Base-by-base conservation (phyloP, 2,113 vertebrate species). In the Ibidorhyncha struthersii region DNA sequence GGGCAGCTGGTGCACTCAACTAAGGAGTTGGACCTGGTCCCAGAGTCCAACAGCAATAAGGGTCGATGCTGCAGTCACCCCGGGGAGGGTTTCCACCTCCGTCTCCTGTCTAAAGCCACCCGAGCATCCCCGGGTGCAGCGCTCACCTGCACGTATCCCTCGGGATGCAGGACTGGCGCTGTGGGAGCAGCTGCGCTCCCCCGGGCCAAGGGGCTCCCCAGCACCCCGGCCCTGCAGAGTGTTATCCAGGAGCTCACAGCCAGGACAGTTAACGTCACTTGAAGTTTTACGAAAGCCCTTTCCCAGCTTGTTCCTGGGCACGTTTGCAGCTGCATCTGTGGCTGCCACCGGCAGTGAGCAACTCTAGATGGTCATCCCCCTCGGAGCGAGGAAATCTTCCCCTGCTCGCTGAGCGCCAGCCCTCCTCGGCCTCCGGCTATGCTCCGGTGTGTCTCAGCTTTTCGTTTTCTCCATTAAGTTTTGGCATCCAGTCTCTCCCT, bases 31-130 rank as follows among this genome's bases (percentile, higher is more conserved):
- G 40, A 45, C 10, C 10, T 52, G 32, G 41, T 76, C 18, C 10
- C 20, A 47, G 49, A 22, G 41, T 22, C 81, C 61, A 63, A 9
- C 53, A 85, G 55, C 67, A 38, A 43, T n/a, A 29, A 2, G 11
- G 55, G 17, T 22, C 1, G 1, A 8, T 62, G 34, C 32, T 22
- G 41, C 3, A 1, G 20, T 74, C 3, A 1, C 18, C 6, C 20
- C 18, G 26, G 20, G 58, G 20, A 67, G 56, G 4, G 6, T 34
- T 86, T 93, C 45, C 55, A 83, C 21, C 69, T 78, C 58, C 8
- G 4, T 14, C 40, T 90, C 22, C 2, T 8, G 56, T 53, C 50
- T 2, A 3, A 65, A 73, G 12, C 27, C 2, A 2, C 49, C 27
- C 0, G 1, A 65, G 53, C 59, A 70, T 26, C 34, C 43, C 47